Base-by-base conservation (phyloP, 2,888 invertebrate species). In the Isoperla grammatica region DNA sequence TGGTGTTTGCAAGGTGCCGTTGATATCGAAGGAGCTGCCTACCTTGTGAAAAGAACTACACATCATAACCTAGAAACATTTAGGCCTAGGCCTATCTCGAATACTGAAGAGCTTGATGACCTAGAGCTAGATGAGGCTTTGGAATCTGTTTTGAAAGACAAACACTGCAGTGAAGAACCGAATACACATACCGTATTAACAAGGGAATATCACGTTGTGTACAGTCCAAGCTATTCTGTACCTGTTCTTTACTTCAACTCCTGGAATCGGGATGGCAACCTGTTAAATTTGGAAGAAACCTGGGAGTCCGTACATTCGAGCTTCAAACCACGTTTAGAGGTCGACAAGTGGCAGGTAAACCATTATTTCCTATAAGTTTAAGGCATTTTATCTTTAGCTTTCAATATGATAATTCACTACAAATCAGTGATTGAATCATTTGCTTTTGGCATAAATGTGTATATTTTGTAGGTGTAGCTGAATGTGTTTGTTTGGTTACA, bases 251-350 rank as follows among this genome's bases (percentile, higher is more conserved):
- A 63, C 81, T 85, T 74, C 78, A 81, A 71, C 80, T 81, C 73
- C 74, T 85, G 40, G 78, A 80, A 61, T 76, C 20, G 50, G n/a
- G 55, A 61, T 50, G 69, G 69, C 12, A 55, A 49, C 40, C 57
- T 63, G 6, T 23, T 69, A 20, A 23, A 45, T 12, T 55, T 67
- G 11, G 66, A 68, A 19, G 49, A 65, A 20, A 39, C 67, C 3
- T 63, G 66, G 63, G 15, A 19, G 1, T 22, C 49, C 3, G 61
- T 65, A 37, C 46, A 79, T 48, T 75, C 76, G 57, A 79, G 83
- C 69, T 64, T 78, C 1, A 76, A 79, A 0, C 78, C 77, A 60
- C 82, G 84, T 69, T 76, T 83, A 0, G 81, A 83, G 66, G 87
- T 86, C 71, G 88, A 87, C 1, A 73, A 77, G 12, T 81, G 84